Conservation (phyloP, 30 jellyfish, hydroid and myxozoan genomes). For the Sanderia malayensis region DNA sequence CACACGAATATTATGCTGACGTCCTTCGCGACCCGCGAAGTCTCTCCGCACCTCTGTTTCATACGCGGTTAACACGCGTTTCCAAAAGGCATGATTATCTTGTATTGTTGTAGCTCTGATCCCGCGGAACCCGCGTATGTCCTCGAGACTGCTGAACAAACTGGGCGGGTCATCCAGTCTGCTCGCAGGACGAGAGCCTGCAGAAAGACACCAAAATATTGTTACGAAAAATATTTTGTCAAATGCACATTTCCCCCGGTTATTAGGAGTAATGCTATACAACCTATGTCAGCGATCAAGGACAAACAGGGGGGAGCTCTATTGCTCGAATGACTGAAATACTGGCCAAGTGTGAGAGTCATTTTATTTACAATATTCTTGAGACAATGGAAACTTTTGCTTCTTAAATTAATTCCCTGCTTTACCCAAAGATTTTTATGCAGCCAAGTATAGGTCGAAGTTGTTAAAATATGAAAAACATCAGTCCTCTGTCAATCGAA, state of each 20-base stretch:
- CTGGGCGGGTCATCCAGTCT: not conserved
- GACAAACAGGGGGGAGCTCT: not conserved
- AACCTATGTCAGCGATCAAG: not conserved
- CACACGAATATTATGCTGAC: slow-evolving; percentile 19
- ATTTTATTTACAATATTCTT: no score
- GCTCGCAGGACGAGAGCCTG: slow-evolving; percentile 1
- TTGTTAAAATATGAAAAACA: no score
- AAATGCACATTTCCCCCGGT: not conserved
- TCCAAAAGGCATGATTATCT: slow-evolving; percentile 49
- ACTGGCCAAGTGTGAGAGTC: no score
- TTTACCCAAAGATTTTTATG: no score
- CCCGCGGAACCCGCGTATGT: slow-evolving; percentile 42
- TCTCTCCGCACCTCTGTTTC: slow-evolving; percentile 20
- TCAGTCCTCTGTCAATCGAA: no score
- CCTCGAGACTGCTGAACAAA: slow-evolving; percentile 31
- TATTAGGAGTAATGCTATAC: not conserved
- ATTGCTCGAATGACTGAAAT: not conserved
- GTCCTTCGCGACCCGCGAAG: slow-evolving; percentile 5
- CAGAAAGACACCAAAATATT: not conserved
- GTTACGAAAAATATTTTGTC: not conserved
- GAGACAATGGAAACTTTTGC: no score
- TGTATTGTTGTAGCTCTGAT: slow-evolving; percentile 41
- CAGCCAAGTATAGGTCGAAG: no score
- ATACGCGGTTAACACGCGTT: slow-evolving; percentile 47
- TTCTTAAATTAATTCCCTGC: no score